Conservation (phyloP, 2,113 vertebrate genomes). For the Myxocyprinus asiaticus region DNA sequence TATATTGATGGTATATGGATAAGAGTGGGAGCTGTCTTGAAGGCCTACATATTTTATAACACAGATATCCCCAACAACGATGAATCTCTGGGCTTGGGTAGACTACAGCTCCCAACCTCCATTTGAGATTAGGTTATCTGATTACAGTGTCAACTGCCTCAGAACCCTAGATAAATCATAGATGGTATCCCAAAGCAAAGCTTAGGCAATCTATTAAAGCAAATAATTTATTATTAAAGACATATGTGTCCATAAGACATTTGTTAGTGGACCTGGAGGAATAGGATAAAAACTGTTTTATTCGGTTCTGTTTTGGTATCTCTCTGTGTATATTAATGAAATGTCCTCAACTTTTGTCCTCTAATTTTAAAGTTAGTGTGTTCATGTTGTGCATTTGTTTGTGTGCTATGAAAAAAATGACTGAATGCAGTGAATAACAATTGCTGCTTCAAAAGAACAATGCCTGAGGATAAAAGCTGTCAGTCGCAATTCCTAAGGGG, state of each 20-base stretch:
- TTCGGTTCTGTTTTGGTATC: background rate
- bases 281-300: conserved; percentile 42
- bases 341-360: background rate
- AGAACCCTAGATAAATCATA: conserved; percentile 74
- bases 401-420: background rate
- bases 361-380: background rate
- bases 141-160: conserved; percentile 73
- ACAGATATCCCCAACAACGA: conserved; percentile 68
- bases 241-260: conserved; percentile 63
- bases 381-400: conserved; percentile 6
- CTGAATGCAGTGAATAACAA: conserved; percentile 13
- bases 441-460: background rate
- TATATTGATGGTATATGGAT: conserved; percentile 41
- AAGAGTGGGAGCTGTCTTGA: conserved; percentile 54
- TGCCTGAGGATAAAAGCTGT: conserved; percentile 36
- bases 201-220: conserved; percentile 66
- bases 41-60: conserved; percentile 66
- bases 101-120: conserved; percentile 67
- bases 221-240: conserved; percentile 72
- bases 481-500: conserved; percentile 1
- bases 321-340: background rate
- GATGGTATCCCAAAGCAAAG: conserved; percentile 66
- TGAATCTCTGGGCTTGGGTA: conserved; percentile 60
- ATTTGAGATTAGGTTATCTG: conserved; percentile 77
- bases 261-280: conserved; percentile 23